Percentiles rank a stretch among this genome's conserved stretches.
These are phyloP conservation scores for Microctenopoma lineatum DNA, from an alignment of 2,797 vertebrate species.

Conservation along the genomic window DNA sequence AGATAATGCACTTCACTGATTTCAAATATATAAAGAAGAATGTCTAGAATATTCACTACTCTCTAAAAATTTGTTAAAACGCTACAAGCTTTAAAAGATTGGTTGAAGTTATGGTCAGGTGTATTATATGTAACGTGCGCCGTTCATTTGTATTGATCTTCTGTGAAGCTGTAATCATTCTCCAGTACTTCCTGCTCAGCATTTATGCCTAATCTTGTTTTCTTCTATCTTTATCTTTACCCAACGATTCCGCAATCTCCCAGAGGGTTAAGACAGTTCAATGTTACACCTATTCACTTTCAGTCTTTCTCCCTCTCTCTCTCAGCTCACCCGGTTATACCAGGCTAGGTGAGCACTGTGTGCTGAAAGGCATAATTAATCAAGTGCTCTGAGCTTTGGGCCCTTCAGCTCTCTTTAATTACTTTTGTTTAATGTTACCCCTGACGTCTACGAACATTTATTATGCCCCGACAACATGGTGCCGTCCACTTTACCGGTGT, in stretches of 20 bases:
- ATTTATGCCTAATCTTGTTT: neutral
- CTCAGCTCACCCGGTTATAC: slow-evolving; percentile 23
- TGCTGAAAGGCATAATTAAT: slow-evolving; percentile 75
- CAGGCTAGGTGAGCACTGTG: slow-evolving; percentile 52
- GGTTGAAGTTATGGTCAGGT: slow-evolving; percentile 9
- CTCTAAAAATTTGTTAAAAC: neutral
- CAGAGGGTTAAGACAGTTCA: slow-evolving; percentile 41
- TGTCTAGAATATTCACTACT: neutral
- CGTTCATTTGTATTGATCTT: slow-evolving; percentile 25
- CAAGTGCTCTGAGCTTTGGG: slow-evolving; percentile 68
- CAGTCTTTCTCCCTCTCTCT: slow-evolving; percentile 5
- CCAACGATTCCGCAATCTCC: slow-evolving; percentile 22
- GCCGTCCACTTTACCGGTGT: slow-evolving; percentile 19
- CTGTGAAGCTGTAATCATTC: neutral
- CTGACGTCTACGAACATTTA: slow-evolving; percentile 66
- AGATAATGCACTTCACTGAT: slow-evolving; percentile 4
- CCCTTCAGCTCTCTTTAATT: slow-evolving; percentile 76
- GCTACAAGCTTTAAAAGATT: slow-evolving; percentile 6
- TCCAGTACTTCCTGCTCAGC: neutral
- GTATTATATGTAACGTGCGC: neutral
- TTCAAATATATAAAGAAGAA: slow-evolving; percentile 23
- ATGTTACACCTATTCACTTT: slow-evolving; percentile 21
- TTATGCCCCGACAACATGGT: slow-evolving; percentile 58
- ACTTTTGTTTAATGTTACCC: slow-evolving; percentile 77
- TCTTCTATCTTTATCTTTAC: slow-evolving; percentile 39